Evolutionary conservation across 2,113 vertebrate genomes (phyloP), one percentile per base, ranked within the genome.

Genomic region (Platichthys flesus): DNA sequence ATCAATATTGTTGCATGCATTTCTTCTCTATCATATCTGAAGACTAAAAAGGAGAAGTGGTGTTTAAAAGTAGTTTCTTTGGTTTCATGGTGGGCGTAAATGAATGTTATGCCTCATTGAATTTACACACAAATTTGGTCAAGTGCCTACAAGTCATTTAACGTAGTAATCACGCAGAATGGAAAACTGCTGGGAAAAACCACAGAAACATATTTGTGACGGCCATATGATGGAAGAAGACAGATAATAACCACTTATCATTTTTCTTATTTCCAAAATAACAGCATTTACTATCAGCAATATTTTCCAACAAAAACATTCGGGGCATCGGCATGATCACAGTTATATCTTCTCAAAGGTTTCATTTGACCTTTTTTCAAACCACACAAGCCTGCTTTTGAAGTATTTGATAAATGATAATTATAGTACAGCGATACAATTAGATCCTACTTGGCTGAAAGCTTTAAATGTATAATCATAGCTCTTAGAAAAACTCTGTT

Each of bases 41-140:
- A 40, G 21, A 71, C 24, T 23, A 45, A 84, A 90, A 89, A 81
- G 60, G 21, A 85, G 86, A 91, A 85, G 74, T 88, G 37, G 55
- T 59, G 12, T 49, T 16, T 3, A 8, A 78, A 67, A 77, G 54
- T 7, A 74, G 20, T 18, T 31, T n/a, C 26, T 40, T 31, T 52
- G 20, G 16, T 76, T 69, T 72, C 3, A 14, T 1, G 12, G 49
- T 0, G 23, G 23, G 62, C 23, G 63, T 54, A 3, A 9, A 5
- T 23, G 37, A 56, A 59, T 63, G 4, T 51, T n/a, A 47, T 28
- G 15, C 26, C 9, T 69, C 28, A 54, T 58, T 56, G 49, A 4
- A 16, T 51, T 14, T 12, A 5, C 16, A 37, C 15, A 28, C 1
- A 72, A 81, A 74, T 40, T 78, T 61, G 81, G 76, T 89, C 78